Base-by-base conservation (phyloP, 2,113 vertebrate species). In the Irena cyanogastra region DNA sequence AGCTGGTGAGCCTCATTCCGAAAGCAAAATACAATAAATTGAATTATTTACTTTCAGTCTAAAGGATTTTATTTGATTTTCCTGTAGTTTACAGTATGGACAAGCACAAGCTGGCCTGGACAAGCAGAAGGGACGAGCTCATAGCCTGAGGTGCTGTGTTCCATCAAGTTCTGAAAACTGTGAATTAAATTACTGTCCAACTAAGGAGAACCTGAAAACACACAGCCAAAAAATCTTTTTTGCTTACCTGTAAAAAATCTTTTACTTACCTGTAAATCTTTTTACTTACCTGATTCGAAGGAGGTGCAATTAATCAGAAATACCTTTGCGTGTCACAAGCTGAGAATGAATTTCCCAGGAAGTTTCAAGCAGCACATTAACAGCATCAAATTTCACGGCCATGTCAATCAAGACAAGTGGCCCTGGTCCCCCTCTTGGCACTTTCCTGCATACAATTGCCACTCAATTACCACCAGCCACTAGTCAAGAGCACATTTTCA, bases 401-500 rank as follows among this genome's bases (percentile, higher is more conserved):
- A 35, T 10, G 35, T 57, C 87, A 74, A 28, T 81, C 87, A 80
- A 64, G 31, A 41, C 44, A 69, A 76, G 42, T 7, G 28, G 39
- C 60, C 30, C 72, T 45, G 20, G 44, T 93, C 50, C 41, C 26
- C 20, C 76, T 74, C 41, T n/a, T 35, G 60, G 68, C 72, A 94
- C 68, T 93, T 95, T 66, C 64, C 81, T 94, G 64, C 77, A 54
- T 91, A 87, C 80, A 95, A 84, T 70, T 81, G 93, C 80, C 42
- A 41, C 77, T 77, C 69, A 57, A 3, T 94, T 95, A 94, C 79
- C 66, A 71, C n/a, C 75, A 53, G 74, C 26, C n/a, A 15, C 76
- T 83, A 76, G 90, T 80, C 71, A 72, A 90, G 59, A 63, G 23
- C 60, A 50, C 37, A n/a, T 91, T 89, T 93, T 82, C 57, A 83